Evolutionary conservation across 2,888 invertebrate species (phyloP), one percentile per base, ranked within the genome.

Genomic region (Pollenia amentaria): DNA sequence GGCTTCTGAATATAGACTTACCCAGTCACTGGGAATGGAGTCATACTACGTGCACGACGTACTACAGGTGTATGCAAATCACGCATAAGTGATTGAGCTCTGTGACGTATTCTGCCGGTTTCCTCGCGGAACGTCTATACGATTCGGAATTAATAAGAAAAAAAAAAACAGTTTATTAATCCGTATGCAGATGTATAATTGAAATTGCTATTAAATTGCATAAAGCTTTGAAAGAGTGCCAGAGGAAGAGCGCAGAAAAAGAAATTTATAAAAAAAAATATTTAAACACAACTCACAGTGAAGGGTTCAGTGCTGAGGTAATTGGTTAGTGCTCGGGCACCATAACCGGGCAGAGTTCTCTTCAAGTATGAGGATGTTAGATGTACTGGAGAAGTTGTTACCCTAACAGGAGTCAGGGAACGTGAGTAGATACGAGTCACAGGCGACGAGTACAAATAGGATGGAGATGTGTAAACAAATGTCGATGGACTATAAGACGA

Each of bases 121-220:
- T 97, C 97, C 93, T 97, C 97, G 93, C 97, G 96, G 94, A 97
- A 97, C 89, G 95, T 95, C 97, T 97, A 95, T 11, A 38, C 1
- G 48, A 12, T 29, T 21, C 18, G 4, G 11, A 46, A 10, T 6
- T 10, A 14, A 70, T 18, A 18, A 42, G 48, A 46, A 21, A 38
- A 53, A 42, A 62, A 18, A 55, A 9, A 12, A 60, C 40, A 62
- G n/a, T n/a, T 1, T n/a, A 65, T 72, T 44, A 72, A 12, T 46
- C 7, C 18, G 16, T 46, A 14, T 4, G 46, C 7, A n/a, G 16
- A n/a, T 51, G 14, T 44, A 51, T 48, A 53, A 40, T 53, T 10
- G 14, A 1, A 16, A 4, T 44, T 21, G n/a, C 9, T 2, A 8
- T 46, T 44, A 38, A 38, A 38, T 60, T 79, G 38, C 38, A 72